These are phyloP conservation scores for Arge pagana DNA, from an alignment of 2,888 invertebrate species.

Conservation along the genomic window DNA sequence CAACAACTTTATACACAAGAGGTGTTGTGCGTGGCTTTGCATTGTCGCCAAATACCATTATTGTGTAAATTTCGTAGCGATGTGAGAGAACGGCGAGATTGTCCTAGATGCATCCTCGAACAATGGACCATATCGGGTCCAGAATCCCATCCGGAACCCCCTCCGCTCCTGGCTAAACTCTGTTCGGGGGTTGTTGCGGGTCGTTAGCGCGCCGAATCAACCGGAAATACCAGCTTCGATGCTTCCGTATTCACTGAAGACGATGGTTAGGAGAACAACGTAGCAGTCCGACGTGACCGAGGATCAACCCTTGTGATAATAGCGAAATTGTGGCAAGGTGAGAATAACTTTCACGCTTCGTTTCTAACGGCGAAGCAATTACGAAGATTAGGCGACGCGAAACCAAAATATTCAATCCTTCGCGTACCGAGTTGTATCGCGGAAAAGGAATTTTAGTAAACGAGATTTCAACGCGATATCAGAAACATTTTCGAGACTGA, in stretches of 20 bases:
- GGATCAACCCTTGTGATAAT: no score
- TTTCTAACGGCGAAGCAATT: no score
- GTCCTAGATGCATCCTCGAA: conserved; percentile 2
- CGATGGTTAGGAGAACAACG: no score
- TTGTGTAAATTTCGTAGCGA: conserved; percentile 59
- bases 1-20: conserved; percentile 3
- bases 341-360: no score
- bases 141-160: background rate
- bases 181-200: background rate
- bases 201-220: conserved; percentile 58
- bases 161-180: background rate
- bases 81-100: conserved; percentile 19
- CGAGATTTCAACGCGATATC: no score
- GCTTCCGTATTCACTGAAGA: conserved; percentile 48
- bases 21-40: conserved; percentile 2
- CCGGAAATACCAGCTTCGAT: conserved; percentile 58
- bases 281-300: no score
- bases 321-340: no score
- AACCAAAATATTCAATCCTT: no score
- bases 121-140: conserved; percentile 15
- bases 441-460: no score
- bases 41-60: conserved; percentile 45
- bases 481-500: no score
- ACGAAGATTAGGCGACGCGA: no score
- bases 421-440: no score